Base-by-base conservation (phyloP, 1,140 invertebrate species). In the Sminthurinus signatus region DNA sequence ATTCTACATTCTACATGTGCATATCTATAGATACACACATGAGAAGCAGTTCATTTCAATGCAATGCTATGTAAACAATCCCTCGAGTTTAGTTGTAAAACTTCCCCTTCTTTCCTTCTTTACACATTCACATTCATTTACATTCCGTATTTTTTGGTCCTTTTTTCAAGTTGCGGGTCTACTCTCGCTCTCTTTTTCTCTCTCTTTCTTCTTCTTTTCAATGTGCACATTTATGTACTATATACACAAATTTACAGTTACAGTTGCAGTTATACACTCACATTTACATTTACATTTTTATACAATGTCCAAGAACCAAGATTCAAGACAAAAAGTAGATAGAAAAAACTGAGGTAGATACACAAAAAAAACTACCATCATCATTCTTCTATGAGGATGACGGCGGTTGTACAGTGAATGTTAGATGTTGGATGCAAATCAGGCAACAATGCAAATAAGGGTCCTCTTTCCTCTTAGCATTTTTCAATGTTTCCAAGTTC, bases 391-490 rank as follows among this genome's bases (percentile, higher is more conserved):
- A 5, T 36, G 56, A n/a, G n/a, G n/a, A n/a, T n/a, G n/a, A n/a
- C n/a, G n/a, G n/a, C n/a, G n/a, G n/a, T n/a, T n/a, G n/a, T n/a
- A n/a, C n/a, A n/a, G n/a, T n/a, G n/a, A 43, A 12, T 12, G 57
- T 8, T 17, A 55, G 50, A 44, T 64, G 21, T 67, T 60, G 57
- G 46, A 70, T 70, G 68, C 68, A 70, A 70, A 70, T 70, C 42
- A 52, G 61, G 57, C 63, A 65, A 66, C 68, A 70, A 70, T 67
- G 69, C 64, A 70, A 70, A 67, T 70, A 70, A 60, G 68, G 68
- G 68, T 56, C 48, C 50, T 27, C 28, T 3, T 10, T 28, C 14
- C 19, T 29, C n/a, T n/a, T n/a, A n/a, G n/a, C n/a, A n/a, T n/a
- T n/a, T n/a, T n/a, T n/a, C n/a, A n/a, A n/a, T n/a, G n/a, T n/a